A percentile compares a stretch with the other conserved stretches of the same genome.
Evolutionary conservation across 2,113 vertebrate genomes (phyloP).

Genomic region (Puma concolor): DNA sequence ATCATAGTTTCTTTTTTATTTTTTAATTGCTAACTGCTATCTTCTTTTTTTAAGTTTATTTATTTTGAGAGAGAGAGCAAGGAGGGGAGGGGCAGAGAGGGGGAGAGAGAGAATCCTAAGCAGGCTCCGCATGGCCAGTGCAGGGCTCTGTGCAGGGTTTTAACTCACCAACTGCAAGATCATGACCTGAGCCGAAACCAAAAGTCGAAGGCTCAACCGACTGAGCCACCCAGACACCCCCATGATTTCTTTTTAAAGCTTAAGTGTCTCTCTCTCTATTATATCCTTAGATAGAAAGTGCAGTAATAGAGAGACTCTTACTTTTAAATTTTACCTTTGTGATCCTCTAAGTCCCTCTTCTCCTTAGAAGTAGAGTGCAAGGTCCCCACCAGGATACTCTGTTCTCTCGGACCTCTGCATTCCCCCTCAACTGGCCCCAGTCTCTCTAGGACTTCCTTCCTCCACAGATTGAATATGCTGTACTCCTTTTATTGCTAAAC

Average conservation of each 20-base stretch:
- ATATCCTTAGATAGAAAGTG: not conserved
- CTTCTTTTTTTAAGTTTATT: no score
- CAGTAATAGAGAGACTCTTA: not conserved
- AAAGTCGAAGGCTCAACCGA: no score
- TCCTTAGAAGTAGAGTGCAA: not conserved
- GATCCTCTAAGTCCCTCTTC: not conserved
- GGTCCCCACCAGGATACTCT: not conserved
- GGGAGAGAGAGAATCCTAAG: no score
- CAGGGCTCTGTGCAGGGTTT: no score
- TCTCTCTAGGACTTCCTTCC: not conserved
- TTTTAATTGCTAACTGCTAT: no score
- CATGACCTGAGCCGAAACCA: no score
- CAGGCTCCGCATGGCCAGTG: no score
- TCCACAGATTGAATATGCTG: not conserved
- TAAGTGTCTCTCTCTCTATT: not conserved
- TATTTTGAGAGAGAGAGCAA: no score
- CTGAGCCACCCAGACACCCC: no score
- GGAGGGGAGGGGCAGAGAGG: no score
- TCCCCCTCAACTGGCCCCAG: not conserved
- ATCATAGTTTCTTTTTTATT: not conserved
- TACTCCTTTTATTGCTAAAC: not conserved
- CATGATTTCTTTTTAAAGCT: not conserved
- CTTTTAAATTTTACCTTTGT: not conserved
- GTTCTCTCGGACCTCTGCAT: not conserved
- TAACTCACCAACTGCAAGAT: no score